These are phyloP conservation scores for Falco cherrug DNA, from an alignment of 2,797 vertebrate genomes.

Conservation along the genomic window DNA sequence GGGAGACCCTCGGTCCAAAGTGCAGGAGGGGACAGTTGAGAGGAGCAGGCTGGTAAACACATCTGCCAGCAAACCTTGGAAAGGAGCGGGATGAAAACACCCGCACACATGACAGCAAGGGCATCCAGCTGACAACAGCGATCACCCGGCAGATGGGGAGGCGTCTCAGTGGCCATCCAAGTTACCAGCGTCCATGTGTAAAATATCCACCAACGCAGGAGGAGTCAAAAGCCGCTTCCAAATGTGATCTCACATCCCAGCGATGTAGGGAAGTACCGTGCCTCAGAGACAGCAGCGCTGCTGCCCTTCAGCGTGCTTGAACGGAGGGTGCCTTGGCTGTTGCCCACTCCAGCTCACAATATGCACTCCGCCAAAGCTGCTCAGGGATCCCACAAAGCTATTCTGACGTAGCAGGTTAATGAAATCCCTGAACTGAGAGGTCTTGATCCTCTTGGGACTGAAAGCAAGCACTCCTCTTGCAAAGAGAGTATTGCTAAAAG, in stretches of 20 bases:
- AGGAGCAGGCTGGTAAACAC: neutral
- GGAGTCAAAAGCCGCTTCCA: neutral
- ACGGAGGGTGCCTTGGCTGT: neutral
- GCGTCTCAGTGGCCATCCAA: neutral
- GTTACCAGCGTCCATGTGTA: neutral
- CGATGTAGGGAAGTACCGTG: neutral
- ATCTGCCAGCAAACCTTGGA: neutral
- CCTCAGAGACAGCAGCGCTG: neutral
- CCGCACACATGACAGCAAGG: fast-evolving
- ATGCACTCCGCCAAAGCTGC: fast-evolving
- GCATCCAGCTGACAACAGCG: neutral
- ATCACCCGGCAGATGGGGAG: neutral
- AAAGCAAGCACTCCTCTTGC: neutral
- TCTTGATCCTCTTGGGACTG: neutral
- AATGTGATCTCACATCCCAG: neutral
- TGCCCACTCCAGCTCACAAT: neutral
- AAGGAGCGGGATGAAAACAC: neutral
- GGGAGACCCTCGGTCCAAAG: neutral
- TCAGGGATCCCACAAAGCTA: neutral
- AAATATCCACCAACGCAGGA: neutral
- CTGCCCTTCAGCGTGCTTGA: neutral
- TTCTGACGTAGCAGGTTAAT: neutral
- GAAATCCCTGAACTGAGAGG: neutral
- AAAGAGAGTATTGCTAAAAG: neutral
- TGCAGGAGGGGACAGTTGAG: neutral